Evolutionary conservation across 1,140 invertebrate species (phyloP).

Genomic region (Brachionus rotundiformis): DNA sequence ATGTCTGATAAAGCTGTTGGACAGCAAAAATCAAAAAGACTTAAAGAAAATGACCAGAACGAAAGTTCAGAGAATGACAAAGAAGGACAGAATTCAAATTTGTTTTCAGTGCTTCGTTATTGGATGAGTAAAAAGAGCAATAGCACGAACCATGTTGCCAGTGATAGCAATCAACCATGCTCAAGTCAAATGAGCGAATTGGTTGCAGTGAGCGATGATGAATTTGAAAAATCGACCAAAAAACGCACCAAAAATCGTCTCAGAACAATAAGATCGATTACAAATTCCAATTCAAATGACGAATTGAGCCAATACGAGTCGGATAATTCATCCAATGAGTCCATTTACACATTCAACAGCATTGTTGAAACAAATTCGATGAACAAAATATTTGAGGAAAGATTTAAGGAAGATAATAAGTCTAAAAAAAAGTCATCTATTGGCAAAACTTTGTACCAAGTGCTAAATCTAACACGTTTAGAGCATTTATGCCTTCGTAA

Average conservation of each 20-base stretch:
- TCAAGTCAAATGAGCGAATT: constrained; percentile 29
- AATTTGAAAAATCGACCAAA: not conserved
- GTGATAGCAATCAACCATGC: not conserved
- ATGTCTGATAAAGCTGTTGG: not conserved
- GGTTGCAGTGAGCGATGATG: not conserved
- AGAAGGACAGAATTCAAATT: not conserved
- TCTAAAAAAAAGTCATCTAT: no score
- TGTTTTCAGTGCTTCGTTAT: constrained; percentile 43
- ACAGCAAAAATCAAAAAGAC: not conserved
- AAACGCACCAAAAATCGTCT: constrained; percentile 15
- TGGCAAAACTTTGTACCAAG: not conserved
- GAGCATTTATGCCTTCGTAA: constrained; percentile 28
- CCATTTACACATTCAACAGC: not conserved
- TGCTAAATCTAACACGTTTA: not conserved
- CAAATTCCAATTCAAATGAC: constrained; percentile 15
- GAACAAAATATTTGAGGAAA: constrained; percentile 31
- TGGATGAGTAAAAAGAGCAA: constrained; percentile 50
- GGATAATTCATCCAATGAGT: constrained; percentile 1
- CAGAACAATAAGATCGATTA: not conserved
- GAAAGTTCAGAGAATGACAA: not conserved
- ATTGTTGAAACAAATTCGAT: constrained; percentile 18
- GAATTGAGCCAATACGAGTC: not conserved
- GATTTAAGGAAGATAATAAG: not conserved
- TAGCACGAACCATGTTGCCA: not conserved
- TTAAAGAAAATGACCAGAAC: constrained; percentile 2